Base-by-base conservation (phyloP, 2,797 vertebrate genomes). In the Gobio occitaniae region DNA sequence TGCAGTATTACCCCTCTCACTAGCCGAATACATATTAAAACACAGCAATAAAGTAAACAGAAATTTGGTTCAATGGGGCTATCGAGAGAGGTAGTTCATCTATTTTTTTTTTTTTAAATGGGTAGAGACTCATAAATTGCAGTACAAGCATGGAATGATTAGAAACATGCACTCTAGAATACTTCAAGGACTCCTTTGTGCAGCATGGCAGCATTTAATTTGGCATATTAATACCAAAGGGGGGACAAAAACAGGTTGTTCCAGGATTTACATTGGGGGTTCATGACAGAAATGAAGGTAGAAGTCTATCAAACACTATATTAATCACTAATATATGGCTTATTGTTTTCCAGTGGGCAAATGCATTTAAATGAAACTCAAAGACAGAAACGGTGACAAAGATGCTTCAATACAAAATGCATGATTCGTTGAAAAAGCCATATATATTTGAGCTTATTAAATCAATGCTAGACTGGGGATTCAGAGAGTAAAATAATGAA, bases 401-500 rank as follows among this genome's bases (percentile, higher is more conserved):
- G 94, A 94, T 90, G 90, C 92, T 93, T 93, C 93, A 92, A 92
- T 93, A 91, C 92, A 88, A 93, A 95, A 93, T 93, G 93, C 93
- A 93, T 91, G 59, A 75, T 44, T 84, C 11, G 3, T 36, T 92
- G 92, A 93, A 96, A 95, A 94, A 94, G 91, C 88, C 95, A 59
- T 66, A 95, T 96, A 96, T 95, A 96, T 96, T 96, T 96, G 95
- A 94, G 94, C 95, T 96, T 97, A 96, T 97, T 97, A 97, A 97
- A 97, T 97, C 96, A 96, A 96, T 95, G 94, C 94, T 94, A 96
- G 95, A 95, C 92, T 93, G 92, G 95, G 94, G 95, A 96, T 95
- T 95, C 94, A 94, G 93, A 94, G 95, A 96, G 95, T 95, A 96
- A 97, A 97, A 97, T 97, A 97, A 97, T 95, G 96, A 97, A 96